Conservation (phyloP, 1,140 invertebrate species). For the Trinorchestia longiramus region DNA sequence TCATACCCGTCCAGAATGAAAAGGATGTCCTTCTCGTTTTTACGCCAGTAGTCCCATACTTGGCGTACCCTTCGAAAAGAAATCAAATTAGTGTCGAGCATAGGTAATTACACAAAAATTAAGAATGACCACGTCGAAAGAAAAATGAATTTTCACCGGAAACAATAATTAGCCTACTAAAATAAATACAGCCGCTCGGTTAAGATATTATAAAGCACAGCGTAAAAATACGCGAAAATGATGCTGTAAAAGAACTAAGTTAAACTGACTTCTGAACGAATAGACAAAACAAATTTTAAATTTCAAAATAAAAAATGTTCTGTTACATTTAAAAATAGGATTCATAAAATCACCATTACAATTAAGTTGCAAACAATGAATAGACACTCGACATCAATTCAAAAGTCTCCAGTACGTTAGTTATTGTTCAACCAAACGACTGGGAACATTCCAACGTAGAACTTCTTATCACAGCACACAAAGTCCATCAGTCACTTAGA, state of each 20-base stretch:
- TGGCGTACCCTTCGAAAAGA: constrained; percentile 60
- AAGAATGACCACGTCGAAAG: neutral
- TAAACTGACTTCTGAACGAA: no score
- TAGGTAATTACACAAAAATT: neutral
- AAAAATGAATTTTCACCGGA: neutral
- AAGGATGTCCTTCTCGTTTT: constrained; percentile 73
- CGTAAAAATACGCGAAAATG: no score
- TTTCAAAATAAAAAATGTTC: no score
- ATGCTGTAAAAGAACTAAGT: neutral
- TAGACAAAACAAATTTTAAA: neutral
- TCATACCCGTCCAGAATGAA: constrained; percentile 74
- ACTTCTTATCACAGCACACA: no score
- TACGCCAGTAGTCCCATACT: constrained; percentile 70
- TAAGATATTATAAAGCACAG: neutral
- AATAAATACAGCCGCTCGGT: neutral
- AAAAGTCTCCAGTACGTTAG: no score
- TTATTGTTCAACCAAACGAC: no score
- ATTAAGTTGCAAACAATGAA: no score
- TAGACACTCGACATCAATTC: no score
- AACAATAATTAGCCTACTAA: neutral
- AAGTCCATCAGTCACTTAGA: no score
- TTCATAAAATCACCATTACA: no score
- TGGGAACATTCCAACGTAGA: no score
- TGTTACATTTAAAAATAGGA: no score
- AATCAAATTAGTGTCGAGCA: neutral